These are phyloP conservation scores for Ahaetulla prasina DNA, from an alignment of 2,113 vertebrate genomes.

Conservation along the genomic window DNA sequence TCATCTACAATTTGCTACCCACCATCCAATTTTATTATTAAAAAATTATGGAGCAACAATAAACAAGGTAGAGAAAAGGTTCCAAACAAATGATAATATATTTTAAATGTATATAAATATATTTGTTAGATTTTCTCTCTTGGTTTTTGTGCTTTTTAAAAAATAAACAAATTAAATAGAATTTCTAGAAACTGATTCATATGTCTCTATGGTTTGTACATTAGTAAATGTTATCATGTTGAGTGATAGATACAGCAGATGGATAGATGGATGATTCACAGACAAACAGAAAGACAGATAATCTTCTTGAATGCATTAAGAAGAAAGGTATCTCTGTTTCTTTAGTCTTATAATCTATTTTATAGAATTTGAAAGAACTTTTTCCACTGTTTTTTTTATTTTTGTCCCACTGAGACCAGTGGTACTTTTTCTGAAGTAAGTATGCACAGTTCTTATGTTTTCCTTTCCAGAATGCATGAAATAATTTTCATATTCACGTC, in stretches of 20 bases:
- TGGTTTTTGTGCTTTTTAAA: neutral
- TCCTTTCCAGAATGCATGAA: neutral
- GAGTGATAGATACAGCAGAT: neutral
- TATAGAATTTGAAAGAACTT: neutral
- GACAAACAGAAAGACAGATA: neutral
- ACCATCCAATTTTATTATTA: neutral
- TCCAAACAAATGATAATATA: neutral
- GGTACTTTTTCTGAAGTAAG: neutral
- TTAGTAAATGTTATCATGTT: slow-evolving; percentile 27
- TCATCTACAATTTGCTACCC: neutral
- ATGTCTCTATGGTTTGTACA: neutral
- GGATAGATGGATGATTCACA: neutral
- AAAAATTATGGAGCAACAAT: neutral
- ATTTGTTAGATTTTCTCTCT: neutral
- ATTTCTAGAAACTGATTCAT: slow-evolving; percentile 1
- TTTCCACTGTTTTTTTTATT: neutral
- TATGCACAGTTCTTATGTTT: neutral
- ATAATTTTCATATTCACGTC: neutral
- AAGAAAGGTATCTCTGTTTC: neutral
- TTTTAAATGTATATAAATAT: no score
- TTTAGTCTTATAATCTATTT: neutral
- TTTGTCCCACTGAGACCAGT: neutral
- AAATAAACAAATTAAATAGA: slow-evolving; percentile 23
- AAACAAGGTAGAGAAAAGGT: neutral
- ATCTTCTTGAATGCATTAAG: neutral